Conservation (phyloP, 2,888 invertebrate species). For the Perizoma affinitatum region DNA sequence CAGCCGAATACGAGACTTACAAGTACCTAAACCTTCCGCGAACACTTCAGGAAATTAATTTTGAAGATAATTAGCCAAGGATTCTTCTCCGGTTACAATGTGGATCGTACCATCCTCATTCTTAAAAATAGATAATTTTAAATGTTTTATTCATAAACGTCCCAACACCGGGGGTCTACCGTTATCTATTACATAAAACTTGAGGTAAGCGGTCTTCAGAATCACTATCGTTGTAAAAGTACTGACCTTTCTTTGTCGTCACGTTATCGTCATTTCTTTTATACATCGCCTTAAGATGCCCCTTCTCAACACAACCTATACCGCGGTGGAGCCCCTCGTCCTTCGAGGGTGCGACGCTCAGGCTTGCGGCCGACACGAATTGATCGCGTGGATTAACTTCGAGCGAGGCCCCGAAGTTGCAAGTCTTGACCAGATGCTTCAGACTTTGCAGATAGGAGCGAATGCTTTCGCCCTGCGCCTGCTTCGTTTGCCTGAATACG, state of each 20-base stretch:
- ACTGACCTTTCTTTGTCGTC: constrained; percentile 23
- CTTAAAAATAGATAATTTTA: too few species aligned
- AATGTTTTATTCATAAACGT: constrained; percentile 4
- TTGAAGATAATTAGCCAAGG: constrained; percentile 11
- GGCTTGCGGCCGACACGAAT: constrained; percentile 34
- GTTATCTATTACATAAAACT: too few species aligned
- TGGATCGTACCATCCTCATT: background rate
- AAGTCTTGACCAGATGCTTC: constrained; percentile 35
- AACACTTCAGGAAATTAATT: constrained; percentile 24
- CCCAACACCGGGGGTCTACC: too few species aligned
- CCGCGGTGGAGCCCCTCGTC: constrained; percentile 13
- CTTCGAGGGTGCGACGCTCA: constrained; percentile 2
- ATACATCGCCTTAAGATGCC: constrained; percentile 34
- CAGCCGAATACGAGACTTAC: constrained; percentile 12
- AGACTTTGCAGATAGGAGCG: too few species aligned
- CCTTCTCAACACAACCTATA: too few species aligned
- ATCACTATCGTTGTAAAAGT: constrained; percentile 14
- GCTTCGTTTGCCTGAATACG: too few species aligned
- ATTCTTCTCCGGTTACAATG: constrained; percentile 7
- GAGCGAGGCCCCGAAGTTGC: constrained; percentile 35
- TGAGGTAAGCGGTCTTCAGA: background rate
- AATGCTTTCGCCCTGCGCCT: too few species aligned
- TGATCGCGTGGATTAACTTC: constrained; percentile 37
- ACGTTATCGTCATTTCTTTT: constrained; percentile 20
- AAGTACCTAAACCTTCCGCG: constrained; percentile 23